A percentile compares a stretch with the other conserved stretches of the same genome.
Conservation (phyloP, 64 coral and sea anemone genomes). For the Acropora yongei region DNA sequence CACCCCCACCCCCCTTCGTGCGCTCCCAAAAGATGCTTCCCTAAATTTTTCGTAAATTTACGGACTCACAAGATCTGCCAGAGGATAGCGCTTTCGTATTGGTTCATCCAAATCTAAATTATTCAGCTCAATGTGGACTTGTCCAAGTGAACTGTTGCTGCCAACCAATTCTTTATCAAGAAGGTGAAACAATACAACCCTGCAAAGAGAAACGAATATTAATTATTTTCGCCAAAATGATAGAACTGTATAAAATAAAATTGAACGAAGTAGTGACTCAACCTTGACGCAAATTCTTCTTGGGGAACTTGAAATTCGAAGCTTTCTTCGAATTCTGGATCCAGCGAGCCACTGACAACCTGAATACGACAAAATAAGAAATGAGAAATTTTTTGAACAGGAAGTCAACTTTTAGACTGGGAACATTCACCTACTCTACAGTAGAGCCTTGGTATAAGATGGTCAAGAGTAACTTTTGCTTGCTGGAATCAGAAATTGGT, state of each 20-base stretch:
- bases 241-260: too few relatives aligned
- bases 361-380: neutral
- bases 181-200: constrained; percentile 80
- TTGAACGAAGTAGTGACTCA: neutral
- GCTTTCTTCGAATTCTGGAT: constrained; percentile 95
- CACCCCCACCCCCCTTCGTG: too few relatives aligned
- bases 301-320: constrained; percentile 86
- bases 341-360: constrained; percentile 71
- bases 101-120: constrained; percentile 78
- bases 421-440: too few relatives aligned
- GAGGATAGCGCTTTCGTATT: constrained; percentile 45
- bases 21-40: too few relatives aligned
- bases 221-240: neutral
- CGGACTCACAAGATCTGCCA: constrained; percentile 80
- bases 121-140: constrained; percentile 84
- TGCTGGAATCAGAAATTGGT: too few relatives aligned
- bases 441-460: too few relatives aligned
- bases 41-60: neutral
- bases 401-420: too few relatives aligned
- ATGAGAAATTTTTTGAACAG: neutral
- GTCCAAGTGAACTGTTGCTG: constrained; percentile 77
- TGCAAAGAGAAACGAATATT: neutral
- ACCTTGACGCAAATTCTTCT: constrained; percentile 92
- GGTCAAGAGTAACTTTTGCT: too few relatives aligned
- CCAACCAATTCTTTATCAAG: constrained; percentile 81